Percentiles rank a stretch among this genome's conserved stretches.
Evolutionary conservation across 2,888 invertebrate species (phyloP).

Genomic region (Keiferia lycopersicella): DNA sequence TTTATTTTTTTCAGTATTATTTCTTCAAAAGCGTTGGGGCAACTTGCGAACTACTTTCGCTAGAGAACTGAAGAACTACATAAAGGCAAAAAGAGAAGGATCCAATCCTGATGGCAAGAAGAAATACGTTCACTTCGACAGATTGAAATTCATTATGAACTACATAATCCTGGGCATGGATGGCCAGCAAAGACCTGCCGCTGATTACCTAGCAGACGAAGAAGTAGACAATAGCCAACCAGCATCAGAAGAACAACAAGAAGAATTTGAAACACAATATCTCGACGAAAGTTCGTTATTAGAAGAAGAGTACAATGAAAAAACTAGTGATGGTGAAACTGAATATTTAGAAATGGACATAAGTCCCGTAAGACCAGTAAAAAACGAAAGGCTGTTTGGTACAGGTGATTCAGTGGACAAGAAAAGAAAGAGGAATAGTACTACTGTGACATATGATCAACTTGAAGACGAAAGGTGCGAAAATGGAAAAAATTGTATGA

Average conservation of each 20-base stretch:
- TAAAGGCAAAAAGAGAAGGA: not conserved
- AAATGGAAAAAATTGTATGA: not conserved
- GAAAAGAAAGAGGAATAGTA: not conserved
- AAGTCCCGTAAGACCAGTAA: not conserved
- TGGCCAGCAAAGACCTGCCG: not conserved
- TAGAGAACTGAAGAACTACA: conserved; percentile 14
- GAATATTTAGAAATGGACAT: conserved; percentile 3
- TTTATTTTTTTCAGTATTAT: conserved; percentile 10
- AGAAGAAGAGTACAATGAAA: not conserved
- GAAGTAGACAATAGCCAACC: not conserved
- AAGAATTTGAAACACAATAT: not conserved
- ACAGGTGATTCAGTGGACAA: not conserved
- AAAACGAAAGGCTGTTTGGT: not conserved
- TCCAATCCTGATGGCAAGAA: not conserved
- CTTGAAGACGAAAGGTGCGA: not conserved
- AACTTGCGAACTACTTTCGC: conserved; percentile 22
- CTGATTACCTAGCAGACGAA: not conserved
- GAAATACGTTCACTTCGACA: conserved; percentile 21
- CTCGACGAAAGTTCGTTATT: not conserved
- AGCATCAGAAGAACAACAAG: not conserved
- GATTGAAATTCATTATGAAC: conserved; percentile 5
- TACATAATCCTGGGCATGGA: not conserved
- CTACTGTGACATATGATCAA: no score
- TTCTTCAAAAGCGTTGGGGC: conserved; percentile 21
- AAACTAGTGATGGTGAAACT: not conserved